Conservation (phyloP, 2,797 vertebrate species). For the Danio jaintianensis region DNA sequence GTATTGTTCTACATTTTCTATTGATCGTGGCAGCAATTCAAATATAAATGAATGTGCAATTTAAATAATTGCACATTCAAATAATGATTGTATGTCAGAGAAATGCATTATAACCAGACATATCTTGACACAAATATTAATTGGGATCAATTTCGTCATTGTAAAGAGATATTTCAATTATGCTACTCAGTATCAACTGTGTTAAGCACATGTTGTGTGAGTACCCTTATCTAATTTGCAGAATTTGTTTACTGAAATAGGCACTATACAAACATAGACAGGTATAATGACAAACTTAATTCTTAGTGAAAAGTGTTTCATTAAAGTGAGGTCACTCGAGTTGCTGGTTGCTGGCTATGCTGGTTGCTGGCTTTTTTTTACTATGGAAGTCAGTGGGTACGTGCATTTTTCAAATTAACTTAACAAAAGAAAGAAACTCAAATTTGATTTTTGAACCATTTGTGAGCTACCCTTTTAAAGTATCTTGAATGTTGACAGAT, state of each 20-base stretch:
- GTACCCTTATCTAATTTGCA: background rate
- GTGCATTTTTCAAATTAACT: no score
- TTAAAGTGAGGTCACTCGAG: background rate
- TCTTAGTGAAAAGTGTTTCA: background rate
- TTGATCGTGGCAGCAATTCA: background rate
- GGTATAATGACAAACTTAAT: background rate
- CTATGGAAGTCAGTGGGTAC: no score
- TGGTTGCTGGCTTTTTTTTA: no score
- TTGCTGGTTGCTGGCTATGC: no score
- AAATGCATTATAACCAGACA: no score
- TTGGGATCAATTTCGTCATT: background rate
- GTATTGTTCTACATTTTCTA: background rate
- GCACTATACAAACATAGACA: background rate
- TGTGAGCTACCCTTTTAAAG: background rate
- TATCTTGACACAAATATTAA: background rate
- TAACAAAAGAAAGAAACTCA: no score
- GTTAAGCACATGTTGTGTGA: no score
- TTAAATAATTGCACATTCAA: no score
- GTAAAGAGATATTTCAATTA: background rate
- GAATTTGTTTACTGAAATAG: background rate
- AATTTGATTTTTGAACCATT: no score
- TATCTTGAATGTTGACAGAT: slow-evolving; percentile 1
- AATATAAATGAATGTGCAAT: no score
- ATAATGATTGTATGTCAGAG: no score
- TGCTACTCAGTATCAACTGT: background rate